Base-by-base conservation (phyloP, 1,140 invertebrate genomes). In the Alviniconcha marisindica region DNA sequence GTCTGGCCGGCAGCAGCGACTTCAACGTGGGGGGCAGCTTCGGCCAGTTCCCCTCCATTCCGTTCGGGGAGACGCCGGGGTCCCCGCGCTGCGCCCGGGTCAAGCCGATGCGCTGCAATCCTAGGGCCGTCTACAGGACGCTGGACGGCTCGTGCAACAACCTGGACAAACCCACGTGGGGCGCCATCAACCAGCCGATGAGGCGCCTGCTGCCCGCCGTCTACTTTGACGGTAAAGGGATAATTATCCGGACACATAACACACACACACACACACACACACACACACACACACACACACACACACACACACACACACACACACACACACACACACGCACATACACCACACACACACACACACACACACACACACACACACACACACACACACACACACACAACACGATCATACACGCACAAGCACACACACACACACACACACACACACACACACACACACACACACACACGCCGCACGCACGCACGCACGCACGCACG, bases 61-160 rank as follows among this genome's bases (percentile, higher is more conserved):
- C n/a, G 4, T 76, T 76, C 31, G 42, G 42, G 73, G 33, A n/a
- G 15, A 3, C 42, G 38, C 4, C 10, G 2, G n/a, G n/a, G 42
- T 24, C 15, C 73, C 48, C 12, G 10, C 31, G 42, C 10, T 82
- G 80, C 63, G 80, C 42, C 0, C 80, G 42, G 14, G 51, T 60
- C 7, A 73, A 66, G 40, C 78, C 66, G 33, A 31, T 84, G 21
- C 38, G n/a, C 14, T 89, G 88, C 83, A 77, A 86, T 28, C 76
- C 82, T 18, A 66, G 38, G 7, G 51, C 77, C 21, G 71, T 40
- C 36, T 89, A 80, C 82, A 78, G 88, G 18, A 86, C 84, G 2
- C 94, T 95, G n/a, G 96, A 97, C 87, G 97, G 97, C 0, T 95
- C 95, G 33, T 98, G 97, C 90, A 98, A 98, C 91, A 99, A 99